phyloP scores from a whole-genome alignment of 2,113 vertebrate species.

The Ursus arctos region DNA sequence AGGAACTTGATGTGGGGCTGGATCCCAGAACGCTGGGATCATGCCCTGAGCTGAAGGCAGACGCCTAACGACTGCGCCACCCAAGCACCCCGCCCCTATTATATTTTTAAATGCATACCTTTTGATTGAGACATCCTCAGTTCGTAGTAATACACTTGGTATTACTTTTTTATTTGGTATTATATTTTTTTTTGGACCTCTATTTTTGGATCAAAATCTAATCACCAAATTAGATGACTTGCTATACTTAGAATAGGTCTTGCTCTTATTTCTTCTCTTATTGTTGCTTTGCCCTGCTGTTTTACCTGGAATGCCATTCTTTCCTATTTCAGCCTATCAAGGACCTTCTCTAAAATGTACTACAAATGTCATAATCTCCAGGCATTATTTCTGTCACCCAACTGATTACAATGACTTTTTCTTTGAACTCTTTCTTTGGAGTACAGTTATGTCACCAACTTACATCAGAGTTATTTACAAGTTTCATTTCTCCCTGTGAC shows the following conservation, averaged over 20 bases:
- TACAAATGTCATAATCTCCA: neutral
- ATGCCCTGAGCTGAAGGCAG: no score
- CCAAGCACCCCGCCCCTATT: neutral
- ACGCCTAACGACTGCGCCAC: no score
- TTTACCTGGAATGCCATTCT: neutral
- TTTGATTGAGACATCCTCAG: neutral
- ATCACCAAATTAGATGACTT: neutral
- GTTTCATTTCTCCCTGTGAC: constrained; percentile 21
- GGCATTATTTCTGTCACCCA: constrained; percentile 15
- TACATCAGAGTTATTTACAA: constrained; percentile 9
- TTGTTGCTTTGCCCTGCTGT: neutral
- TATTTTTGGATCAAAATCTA: neutral
- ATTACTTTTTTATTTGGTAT: neutral
- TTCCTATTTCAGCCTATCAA: neutral
- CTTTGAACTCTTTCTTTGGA: constrained; percentile 38
- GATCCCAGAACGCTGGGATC: no score
- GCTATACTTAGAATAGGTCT: neutral
- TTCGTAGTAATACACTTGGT: neutral
- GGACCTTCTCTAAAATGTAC: neutral
- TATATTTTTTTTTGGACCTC: neutral
- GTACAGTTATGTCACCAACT: neutral
- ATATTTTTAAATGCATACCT: neutral
- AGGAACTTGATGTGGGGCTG: no score
- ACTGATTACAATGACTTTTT: constrained; percentile 4
- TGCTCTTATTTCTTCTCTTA: neutral